Evolutionary conservation across 2,888 invertebrate genomes (phyloP).

Genomic region (Coelopa pilipes): DNA sequence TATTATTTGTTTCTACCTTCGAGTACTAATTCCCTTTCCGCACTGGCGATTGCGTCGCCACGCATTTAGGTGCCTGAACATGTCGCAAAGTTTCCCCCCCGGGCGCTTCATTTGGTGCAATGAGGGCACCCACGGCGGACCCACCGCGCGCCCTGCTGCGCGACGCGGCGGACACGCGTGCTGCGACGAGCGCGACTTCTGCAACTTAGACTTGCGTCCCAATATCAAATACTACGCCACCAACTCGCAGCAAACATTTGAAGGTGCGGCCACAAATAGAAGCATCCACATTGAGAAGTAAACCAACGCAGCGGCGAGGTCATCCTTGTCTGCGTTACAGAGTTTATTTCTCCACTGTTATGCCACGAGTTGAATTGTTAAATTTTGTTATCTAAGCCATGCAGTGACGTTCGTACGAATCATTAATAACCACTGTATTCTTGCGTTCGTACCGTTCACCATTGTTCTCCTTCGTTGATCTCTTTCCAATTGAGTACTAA

Average conservation of each 20-base stretch:
- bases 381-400: slow-evolving; percentile 13
- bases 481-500: too few relatives aligned
- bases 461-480: too few relatives aligned
- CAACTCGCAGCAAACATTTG: slow-evolving; percentile 50
- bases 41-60: background rate
- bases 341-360: background rate
- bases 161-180: slow-evolving; percentile 63
- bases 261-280: slow-evolving; percentile 54
- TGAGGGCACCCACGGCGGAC: slow-evolving; percentile 61
- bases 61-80: slow-evolving; percentile 60
- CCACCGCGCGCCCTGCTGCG: slow-evolving; percentile 63
- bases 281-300: slow-evolving; percentile 3
- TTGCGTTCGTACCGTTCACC: background rate
- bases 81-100: slow-evolving; percentile 64
- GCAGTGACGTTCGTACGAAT: slow-evolving; percentile 20
- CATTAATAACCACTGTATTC: slow-evolving; percentile 1
- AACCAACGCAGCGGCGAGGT: background rate
- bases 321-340: background rate
- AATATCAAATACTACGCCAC: slow-evolving; percentile 58
- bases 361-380: slow-evolving; percentile 10
- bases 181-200: slow-evolving; percentile 64
- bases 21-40: too few relatives aligned
- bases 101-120: slow-evolving; percentile 66
- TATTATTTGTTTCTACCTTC: too few relatives aligned
- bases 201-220: slow-evolving; percentile 67